Base-by-base conservation (phyloP, 2,113 vertebrate species). In the Psittacara wagleri region DNA sequence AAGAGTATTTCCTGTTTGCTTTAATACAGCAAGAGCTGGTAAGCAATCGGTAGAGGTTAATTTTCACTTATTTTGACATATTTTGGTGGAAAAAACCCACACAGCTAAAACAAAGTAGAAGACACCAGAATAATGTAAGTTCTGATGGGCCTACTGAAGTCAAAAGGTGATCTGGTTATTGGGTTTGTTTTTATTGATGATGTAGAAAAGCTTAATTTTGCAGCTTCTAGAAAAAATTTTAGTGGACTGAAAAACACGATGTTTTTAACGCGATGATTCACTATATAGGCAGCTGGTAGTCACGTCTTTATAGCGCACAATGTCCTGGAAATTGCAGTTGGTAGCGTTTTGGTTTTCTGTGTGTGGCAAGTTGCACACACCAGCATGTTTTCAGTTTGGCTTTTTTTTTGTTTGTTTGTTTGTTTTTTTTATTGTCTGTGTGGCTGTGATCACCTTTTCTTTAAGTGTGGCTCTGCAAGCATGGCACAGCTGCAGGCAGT, bases 301-400 rank as follows among this genome's bases (percentile, higher is more conserved):
- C 75, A 19, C 57, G 49, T 86, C 79, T 94, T 86, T 39, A 39
- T 92, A 93, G 94, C 54, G 82, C 93, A 94, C 68, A 90, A 12
- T 95, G 94, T 96, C 89, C 93, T 93, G 83, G 94, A 92, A 97
- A 92, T 48, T 83, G 49, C 88, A 92, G 68, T 95, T 94, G 87
- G 67, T 93, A 77, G 83, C 6, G 18, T 77, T 95, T 88, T 67
- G 86, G 70, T 77, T 93, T 86, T 73, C 66, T 89, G 52, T 7
- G 9, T 67, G 61, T 84, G 68, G 72, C 76, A 88, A 93, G 46
- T 72, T 92, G 82, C 72, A 59, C 10, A 54, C 23, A 63, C 55
- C 25, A 93, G 68, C 0, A 8, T 80, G 46, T 70, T 68, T 89
- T 91, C 27, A 49, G 20, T 4, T 37, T 55, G 54, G 9, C 44